Percentiles rank a stretch among this genome's conserved stretches.
These are phyloP conservation scores for Drosophila nebulosa DNA, from an alignment of 1,140 invertebrate species.

Conservation along the genomic window DNA sequence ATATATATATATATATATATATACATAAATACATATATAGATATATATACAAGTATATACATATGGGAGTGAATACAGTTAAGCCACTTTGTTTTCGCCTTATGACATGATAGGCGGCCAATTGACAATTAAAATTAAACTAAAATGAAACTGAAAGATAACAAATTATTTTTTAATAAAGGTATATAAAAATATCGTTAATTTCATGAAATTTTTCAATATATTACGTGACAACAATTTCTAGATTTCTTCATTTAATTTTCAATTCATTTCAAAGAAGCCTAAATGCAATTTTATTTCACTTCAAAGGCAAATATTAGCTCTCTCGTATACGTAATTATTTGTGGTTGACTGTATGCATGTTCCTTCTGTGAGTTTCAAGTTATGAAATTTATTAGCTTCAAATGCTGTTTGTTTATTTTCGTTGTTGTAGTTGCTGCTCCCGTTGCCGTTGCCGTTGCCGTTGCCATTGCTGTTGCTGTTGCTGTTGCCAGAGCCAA, in stretches of 20 bases:
- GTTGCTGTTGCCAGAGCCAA: neutral
- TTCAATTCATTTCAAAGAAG: too few relatives aligned
- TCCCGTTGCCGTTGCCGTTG: neutral
- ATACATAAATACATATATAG: neutral
- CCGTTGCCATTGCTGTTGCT: neutral
- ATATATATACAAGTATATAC: neutral
- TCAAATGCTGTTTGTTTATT: conserved; percentile 2
- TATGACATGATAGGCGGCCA: too few relatives aligned
- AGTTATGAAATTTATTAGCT: conserved; percentile 40
- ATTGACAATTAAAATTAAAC: too few relatives aligned
- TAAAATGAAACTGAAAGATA: too few relatives aligned
- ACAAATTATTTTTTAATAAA: too few relatives aligned
- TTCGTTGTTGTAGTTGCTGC: neutral
- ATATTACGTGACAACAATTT: too few relatives aligned
- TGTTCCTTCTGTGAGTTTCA: conserved; percentile 11
- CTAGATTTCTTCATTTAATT: too few relatives aligned
- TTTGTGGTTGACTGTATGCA: neutral
- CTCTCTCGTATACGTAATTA: neutral
- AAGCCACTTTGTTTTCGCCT: neutral
- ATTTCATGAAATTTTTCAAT: too few relatives aligned
- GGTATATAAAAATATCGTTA: too few relatives aligned
- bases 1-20: neutral
- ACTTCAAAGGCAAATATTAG: neutral
- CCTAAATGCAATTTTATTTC: too few relatives aligned
- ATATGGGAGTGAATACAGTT: neutral